Conservation (phyloP, 1,140 invertebrate genomes). For the Drosophila oshimai region DNA sequence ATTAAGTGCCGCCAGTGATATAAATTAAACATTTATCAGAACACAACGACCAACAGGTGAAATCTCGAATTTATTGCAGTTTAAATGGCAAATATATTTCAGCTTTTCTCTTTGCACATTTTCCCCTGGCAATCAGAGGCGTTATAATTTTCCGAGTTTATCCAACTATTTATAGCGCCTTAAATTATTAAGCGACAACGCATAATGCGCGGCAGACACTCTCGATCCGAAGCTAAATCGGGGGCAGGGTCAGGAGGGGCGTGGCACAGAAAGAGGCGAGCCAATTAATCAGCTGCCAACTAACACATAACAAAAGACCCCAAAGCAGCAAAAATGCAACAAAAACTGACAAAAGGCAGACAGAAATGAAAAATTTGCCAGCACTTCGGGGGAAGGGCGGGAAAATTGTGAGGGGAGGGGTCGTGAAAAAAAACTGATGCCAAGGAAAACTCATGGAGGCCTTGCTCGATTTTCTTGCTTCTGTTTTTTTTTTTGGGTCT, state of each 20-base stretch:
- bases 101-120: background rate
- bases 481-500: background rate
- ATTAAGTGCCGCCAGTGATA: background rate
- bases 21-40: background rate
- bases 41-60: background rate
- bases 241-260: conserved; percentile 8
- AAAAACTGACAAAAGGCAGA: conserved; percentile 30
- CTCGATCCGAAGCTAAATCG: conserved; percentile 10
- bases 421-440: background rate
- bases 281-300: conserved; percentile 44
- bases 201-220: background rate
- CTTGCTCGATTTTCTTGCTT: conserved; percentile 25
- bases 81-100: background rate
- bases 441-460: conserved; percentile 21
- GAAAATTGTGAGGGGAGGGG: background rate
- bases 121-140: background rate
- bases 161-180: conserved; percentile 11
- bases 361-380: conserved; percentile 29
- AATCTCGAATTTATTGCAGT: background rate
- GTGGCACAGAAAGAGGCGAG: background rate
- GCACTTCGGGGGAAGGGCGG: background rate
- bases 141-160: background rate
- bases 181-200: conserved; percentile 7
- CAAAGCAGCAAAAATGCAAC: conserved; percentile 13
- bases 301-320: conserved; percentile 21